Percentiles rank a stretch among this genome's conserved stretches.
phyloP scores from a whole-genome alignment of 2,113 vertebrate species.

The Malurus alboscapulatus region DNA sequence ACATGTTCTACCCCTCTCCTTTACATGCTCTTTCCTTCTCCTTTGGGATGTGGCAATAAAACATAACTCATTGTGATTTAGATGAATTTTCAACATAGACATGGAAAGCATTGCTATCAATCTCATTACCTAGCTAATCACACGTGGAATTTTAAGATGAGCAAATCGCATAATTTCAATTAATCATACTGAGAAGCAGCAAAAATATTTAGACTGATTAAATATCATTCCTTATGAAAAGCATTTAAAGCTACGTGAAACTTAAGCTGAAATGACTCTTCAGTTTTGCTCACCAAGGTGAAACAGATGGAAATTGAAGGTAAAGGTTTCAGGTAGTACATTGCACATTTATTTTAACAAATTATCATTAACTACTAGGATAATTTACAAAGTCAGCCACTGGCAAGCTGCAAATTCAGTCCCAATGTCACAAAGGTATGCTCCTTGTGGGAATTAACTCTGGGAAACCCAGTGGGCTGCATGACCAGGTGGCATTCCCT shows the following conservation, averaged over 20 bases:
- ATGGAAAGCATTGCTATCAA: not conserved
- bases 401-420: not conserved
- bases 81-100: not conserved
- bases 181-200: not conserved
- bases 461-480: not conserved
- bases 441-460: not conserved
- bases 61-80: not conserved
- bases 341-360: not conserved
- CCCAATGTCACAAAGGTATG: not conserved
- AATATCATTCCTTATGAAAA: not conserved
- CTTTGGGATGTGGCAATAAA: not conserved
- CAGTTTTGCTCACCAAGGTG: not conserved
- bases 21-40: not conserved
- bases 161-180: not conserved
- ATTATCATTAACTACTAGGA: not conserved
- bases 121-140: not conserved
- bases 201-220: not conserved
- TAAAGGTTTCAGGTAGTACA: not conserved
- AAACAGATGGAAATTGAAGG: not conserved
- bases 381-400: not conserved
- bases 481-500: not conserved
- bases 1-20: not conserved
- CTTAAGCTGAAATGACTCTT: not conserved
- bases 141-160: not conserved
- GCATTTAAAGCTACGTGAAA: not conserved